These are phyloP conservation scores for Thymallus thymallus DNA, from an alignment of 2,113 vertebrate genomes.

Conservation along the genomic window DNA sequence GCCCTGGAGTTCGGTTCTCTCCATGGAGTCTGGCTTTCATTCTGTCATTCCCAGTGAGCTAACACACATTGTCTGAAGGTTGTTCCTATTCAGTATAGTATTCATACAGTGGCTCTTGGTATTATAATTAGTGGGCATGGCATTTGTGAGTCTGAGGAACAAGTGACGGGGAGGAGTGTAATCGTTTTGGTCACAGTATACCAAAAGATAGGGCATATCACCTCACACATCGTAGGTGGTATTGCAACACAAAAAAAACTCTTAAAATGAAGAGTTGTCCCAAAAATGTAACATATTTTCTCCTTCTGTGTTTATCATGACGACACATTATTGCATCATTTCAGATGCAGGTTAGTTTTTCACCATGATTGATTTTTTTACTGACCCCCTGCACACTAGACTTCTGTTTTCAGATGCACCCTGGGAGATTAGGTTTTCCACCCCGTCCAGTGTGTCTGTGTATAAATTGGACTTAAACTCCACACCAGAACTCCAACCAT, in stretches of 20 bases:
- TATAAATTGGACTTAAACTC: conserved; percentile 32
- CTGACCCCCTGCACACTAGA: not conserved
- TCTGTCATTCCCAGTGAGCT: no score
- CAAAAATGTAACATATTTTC: not conserved
- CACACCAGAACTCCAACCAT: conserved; percentile 14
- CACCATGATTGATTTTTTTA: not conserved
- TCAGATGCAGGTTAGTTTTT: not conserved
- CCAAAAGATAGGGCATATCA: not conserved
- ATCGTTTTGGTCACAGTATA: not conserved
- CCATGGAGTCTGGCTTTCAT: not conserved
- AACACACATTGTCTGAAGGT: no score
- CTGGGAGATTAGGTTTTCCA: conserved; percentile 18
- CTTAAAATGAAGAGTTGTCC: not conserved
- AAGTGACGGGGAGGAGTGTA: not conserved
- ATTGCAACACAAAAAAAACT: not conserved
- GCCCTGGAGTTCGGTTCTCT: not conserved
- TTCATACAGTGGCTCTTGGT: no score
- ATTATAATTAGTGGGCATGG: not conserved
- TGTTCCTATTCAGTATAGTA: no score
- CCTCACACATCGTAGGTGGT: no score
- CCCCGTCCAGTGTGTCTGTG: conserved; percentile 32
- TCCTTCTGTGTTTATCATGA: not conserved
- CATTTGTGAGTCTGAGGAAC: not conserved
- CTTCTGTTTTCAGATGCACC: not conserved
- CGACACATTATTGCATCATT: not conserved